Percentiles rank a stretch among this genome's conserved stretches.
Conservation (phyloP, 1,140 invertebrate species). For the Drosophila quadrilineata region DNA sequence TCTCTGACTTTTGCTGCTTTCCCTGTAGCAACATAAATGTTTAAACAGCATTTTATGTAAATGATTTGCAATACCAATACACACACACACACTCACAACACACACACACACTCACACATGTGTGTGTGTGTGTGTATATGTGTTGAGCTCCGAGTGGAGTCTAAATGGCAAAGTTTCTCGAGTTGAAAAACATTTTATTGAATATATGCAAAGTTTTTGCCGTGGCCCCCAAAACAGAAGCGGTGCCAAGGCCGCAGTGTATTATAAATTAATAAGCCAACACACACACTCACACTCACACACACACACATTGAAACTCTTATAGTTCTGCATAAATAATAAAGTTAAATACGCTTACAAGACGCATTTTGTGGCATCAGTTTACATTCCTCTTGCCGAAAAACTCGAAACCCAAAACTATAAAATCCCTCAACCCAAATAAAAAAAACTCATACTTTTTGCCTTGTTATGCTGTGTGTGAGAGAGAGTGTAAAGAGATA, state of each 20-base stretch:
- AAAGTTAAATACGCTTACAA: constrained; percentile 78
- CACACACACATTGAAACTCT: constrained; percentile 1
- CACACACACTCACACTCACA: constrained; percentile 4
- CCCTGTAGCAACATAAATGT: constrained; percentile 48
- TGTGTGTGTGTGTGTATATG: constrained; percentile 1
- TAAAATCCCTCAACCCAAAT: constrained; percentile 26
- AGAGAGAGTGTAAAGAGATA: neutral
- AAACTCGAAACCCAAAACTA: constrained; percentile 38
- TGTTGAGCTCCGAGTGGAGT: neutral
- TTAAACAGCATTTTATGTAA: constrained; percentile 64
- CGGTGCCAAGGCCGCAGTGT: constrained; percentile 68
- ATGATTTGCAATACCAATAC: constrained; percentile 45
- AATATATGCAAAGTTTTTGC: constrained; percentile 57
- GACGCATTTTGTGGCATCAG: constrained; percentile 60
- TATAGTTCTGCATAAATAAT: constrained; percentile 68
- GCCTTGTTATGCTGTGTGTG: constrained; percentile 16
- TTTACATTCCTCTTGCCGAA: constrained; percentile 29
- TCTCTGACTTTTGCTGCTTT: neutral
- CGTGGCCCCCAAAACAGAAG: constrained; percentile 20
- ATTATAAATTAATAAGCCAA: constrained; percentile 77
- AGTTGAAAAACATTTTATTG: constrained; percentile 51
- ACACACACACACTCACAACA: constrained; percentile 1
- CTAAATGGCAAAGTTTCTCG: constrained; percentile 47
- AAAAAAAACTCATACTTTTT: too few relatives aligned
- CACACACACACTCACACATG: neutral